phyloP scores from a whole-genome alignment of 53 echinoderm and acorn worm genomes.

The Luidia sarsii region DNA sequence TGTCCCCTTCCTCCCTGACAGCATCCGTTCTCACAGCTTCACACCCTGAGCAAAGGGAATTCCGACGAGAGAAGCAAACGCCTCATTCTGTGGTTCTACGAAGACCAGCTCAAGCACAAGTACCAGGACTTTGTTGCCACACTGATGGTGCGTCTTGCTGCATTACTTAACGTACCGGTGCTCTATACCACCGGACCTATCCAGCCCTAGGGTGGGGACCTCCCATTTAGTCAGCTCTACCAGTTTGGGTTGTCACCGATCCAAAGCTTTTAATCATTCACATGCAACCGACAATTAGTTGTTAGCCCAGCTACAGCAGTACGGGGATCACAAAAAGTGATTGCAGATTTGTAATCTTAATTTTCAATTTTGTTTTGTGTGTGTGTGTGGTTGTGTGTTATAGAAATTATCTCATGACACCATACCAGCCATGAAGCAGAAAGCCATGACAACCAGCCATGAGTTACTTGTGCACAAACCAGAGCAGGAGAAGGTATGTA shows the following conservation, averaged over 20 bases:
- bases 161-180: not conserved
- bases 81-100: slow-evolving; percentile 81
- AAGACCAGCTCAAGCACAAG: slow-evolving; percentile 82
- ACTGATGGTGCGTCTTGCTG: slow-evolving; percentile 66
- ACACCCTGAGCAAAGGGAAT: slow-evolving; percentile 32
- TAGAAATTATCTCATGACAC: slow-evolving; percentile 84
- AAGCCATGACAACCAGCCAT: slow-evolving; percentile 77
- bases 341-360: not conserved
- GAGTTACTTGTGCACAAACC: slow-evolving; percentile 85
- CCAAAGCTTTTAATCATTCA: too few relatives aligned
- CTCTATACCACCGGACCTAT: too few relatives aligned
- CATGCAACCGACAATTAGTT: too few relatives aligned
- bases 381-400: too few relatives aligned
- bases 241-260: too few relatives aligned
- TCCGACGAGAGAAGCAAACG: slow-evolving; percentile 56
- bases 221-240: too few relatives aligned
- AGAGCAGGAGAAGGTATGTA: slow-evolving; percentile 90
- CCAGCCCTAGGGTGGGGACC: not conserved
- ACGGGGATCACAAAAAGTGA: too few relatives aligned
- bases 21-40: slow-evolving; percentile 78
- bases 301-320: too few relatives aligned
- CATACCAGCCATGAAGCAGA: slow-evolving; percentile 79
- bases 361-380: not conserved
- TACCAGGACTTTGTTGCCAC: slow-evolving; percentile 71
- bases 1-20: slow-evolving; percentile 19